Conservation (phyloP, 2,888 invertebrate genomes). For the Tolmerus cingulatus region DNA sequence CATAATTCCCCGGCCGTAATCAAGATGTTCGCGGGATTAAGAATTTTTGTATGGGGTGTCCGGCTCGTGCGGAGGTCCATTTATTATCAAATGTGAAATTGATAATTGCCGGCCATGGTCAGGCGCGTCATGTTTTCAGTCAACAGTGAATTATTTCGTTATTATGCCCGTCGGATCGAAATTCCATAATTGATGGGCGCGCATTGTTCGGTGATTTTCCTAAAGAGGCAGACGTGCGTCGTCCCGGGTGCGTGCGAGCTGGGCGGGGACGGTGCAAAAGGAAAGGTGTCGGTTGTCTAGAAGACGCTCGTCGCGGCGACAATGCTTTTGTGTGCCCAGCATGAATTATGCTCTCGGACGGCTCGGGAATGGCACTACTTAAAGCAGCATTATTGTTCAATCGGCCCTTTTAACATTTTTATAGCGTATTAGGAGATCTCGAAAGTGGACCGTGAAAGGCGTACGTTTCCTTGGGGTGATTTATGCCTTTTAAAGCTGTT, state of each 20-base stretch:
- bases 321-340: not conserved
- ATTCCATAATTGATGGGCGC: slow-evolving; percentile 6
- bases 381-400: not conserved
- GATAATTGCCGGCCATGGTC: slow-evolving; percentile 46
- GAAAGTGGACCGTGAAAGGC: not conserved
- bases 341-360: not conserved
- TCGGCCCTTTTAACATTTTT: not conserved
- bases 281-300: not conserved
- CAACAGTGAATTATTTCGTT: slow-evolving; percentile 53
- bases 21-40: slow-evolving; percentile 40
- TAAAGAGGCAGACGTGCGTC: not conserved
- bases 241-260: not conserved
- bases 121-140: slow-evolving; percentile 54
- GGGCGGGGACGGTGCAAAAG: not conserved
- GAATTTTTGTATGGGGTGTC: slow-evolving; percentile 42
- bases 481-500: not conserved
- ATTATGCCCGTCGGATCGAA: not conserved
- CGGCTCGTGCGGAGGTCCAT: slow-evolving; percentile 23
- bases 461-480: not conserved
- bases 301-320: not conserved
- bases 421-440: not conserved
- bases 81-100: slow-evolving; percentile 16
- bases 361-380: not conserved
- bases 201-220: not conserved
- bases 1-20: slow-evolving; percentile 14